A percentile compares a stretch with the other conserved stretches of the same genome.
phyloP scores from a whole-genome alignment of 2,888 invertebrate genomes.

The Cordilura impudica region DNA sequence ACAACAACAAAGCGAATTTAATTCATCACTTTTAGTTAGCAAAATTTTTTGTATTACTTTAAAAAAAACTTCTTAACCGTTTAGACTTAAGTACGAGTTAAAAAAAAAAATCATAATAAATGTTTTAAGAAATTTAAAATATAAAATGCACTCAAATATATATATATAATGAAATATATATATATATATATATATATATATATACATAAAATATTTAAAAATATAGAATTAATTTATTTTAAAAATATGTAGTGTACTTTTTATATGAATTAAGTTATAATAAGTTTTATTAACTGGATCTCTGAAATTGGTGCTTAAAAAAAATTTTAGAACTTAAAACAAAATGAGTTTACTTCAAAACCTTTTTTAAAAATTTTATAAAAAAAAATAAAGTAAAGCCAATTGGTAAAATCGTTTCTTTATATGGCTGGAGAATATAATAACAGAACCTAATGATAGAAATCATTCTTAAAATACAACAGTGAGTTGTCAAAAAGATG shows the following conservation, averaged over 20 bases:
- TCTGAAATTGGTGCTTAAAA: constrained; percentile 43
- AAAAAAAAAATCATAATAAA: constrained; percentile 18
- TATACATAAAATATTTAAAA: neutral
- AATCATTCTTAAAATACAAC: too few relatives aligned
- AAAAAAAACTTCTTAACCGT: constrained; percentile 37
- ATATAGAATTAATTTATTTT: constrained; percentile 6
- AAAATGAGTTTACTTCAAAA: too few relatives aligned
- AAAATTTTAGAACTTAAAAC: too few relatives aligned
- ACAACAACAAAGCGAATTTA: constrained; percentile 55
- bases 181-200: neutral
- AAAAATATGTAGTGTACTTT: neutral
- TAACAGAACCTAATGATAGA: too few relatives aligned
- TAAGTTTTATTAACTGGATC: constrained; percentile 1
- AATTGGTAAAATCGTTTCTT: too few relatives aligned
- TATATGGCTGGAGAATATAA: too few relatives aligned
- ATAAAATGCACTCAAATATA: constrained; percentile 24
- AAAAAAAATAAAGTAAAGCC: too few relatives aligned
- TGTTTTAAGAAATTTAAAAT: constrained; percentile 7
- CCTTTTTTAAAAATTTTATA: too few relatives aligned
- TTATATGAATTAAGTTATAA: neutral
- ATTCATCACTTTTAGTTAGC: constrained; percentile 62
- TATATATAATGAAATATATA: neutral
- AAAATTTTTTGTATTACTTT: constrained; percentile 58
- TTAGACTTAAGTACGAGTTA: constrained; percentile 5
- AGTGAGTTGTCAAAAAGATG: too few relatives aligned